phyloP scores from a whole-genome alignment of 2,888 invertebrate species.

The Theristus sp. region DNA sequence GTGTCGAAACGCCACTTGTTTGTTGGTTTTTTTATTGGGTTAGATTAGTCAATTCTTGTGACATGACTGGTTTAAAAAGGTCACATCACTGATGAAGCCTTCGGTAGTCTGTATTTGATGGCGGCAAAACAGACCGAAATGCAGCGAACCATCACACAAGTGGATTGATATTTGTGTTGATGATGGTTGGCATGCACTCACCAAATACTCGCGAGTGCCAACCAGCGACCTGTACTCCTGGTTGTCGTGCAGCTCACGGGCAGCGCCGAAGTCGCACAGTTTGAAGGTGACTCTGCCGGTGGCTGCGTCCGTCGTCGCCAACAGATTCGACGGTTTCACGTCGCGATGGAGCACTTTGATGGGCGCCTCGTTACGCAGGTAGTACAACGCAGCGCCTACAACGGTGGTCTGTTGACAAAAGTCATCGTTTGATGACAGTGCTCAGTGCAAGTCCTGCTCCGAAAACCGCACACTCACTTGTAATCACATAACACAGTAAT shows the following conservation, averaged over 20 bases:
- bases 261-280: neutral
- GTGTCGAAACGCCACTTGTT: too few species aligned
- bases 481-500: too few species aligned
- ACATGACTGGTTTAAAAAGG: neutral
- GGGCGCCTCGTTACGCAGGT: neutral
- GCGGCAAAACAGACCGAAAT: too few species aligned
- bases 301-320: neutral
- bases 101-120: too few species aligned
- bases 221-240: neutral
- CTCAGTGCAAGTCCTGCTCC: too few species aligned
- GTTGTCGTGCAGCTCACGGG: neutral
- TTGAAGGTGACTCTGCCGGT: neutral
- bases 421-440: too few species aligned
- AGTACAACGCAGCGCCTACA: neutral
- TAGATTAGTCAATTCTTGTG: neutral
- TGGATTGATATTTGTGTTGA: too few species aligned
- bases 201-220: neutral
- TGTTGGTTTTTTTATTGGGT: neutral
- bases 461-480: too few species aligned
- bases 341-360: neutral
- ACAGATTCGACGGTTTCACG: neutral
- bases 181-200: too few species aligned
- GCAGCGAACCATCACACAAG: too few species aligned
- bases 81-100: too few species aligned
- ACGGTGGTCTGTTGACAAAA: too few species aligned